Evolutionary conservation across 2,113 vertebrate genomes (phyloP), one percentile per base, ranked within the genome.

Genomic region (Vanacampus margaritifer): DNA sequence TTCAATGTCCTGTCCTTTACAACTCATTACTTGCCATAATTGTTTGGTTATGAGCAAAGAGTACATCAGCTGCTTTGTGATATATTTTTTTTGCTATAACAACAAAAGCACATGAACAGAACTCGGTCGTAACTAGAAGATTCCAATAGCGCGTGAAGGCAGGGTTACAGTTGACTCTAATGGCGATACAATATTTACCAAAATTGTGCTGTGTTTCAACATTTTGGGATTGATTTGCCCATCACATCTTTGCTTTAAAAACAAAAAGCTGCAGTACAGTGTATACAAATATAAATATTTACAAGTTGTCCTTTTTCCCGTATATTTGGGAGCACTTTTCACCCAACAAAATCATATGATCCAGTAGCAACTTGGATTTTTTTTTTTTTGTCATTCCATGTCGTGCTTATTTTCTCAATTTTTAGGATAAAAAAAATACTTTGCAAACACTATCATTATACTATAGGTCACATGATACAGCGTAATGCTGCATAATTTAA

Each of bases 401-500:
- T 13, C 13, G 14, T 13, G 26, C 13, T 9, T 48, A 28, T 14
- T 56, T 56, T 56, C 3, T 13, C 24, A 28, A 1, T 16, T 56
- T 26, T 16, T 28, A 26, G 13, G 13, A 56, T 28, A 28, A 28
- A 56, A 56, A 12, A 24, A 26, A 14, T 9, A 24, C 53, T 56
- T 56, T 28, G 28, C 6, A 28, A 56, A 26, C 46, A 21, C 46
- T 28, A 26, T 6, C 14, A 28, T 56, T 17, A 56, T 26, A 28
- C 24, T 28, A 12, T 24, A 53, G 50, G 9, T 53, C 16, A 68
- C 50, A 80, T 64, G 14, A 6, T 48, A 67, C 11, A 39, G 21
- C 6, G 0, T 61, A 39, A 43, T 62, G 21, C 71, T 67, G 64
- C 48, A 60, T 57, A 43, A 79, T 75, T 19, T 17, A 75, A 50